These are phyloP conservation scores for Eremobia ochroleuca DNA, from an alignment of 2,888 invertebrate genomes.

Conservation along the genomic window DNA sequence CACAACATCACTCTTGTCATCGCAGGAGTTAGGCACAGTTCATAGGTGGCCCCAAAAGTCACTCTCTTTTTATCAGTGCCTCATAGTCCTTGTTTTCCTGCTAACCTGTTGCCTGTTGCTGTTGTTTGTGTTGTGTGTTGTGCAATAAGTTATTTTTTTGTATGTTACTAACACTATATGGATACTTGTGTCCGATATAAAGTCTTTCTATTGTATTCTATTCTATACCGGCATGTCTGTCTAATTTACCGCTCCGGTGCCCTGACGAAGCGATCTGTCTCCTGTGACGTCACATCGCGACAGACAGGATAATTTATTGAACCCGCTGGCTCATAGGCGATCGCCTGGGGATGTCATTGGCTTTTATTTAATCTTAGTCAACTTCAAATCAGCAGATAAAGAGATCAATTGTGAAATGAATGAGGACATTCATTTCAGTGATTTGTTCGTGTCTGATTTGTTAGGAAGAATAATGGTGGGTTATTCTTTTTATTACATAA, in stretches of 20 bases:
- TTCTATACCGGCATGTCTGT: conserved; percentile 10
- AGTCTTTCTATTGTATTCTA: too few relatives aligned
- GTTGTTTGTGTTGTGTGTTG: too few relatives aligned
- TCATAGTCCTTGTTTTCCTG: background rate
- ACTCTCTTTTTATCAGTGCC: background rate
- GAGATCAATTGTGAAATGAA: background rate
- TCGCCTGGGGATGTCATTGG: background rate
- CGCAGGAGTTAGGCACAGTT: background rate
- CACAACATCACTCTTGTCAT: background rate
- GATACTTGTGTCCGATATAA: too few relatives aligned
- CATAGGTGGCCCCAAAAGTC: background rate
- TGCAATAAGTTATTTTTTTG: too few relatives aligned
- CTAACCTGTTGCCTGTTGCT: too few relatives aligned
- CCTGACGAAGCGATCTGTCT: conserved; percentile 49
- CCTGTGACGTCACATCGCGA: conserved; percentile 26
- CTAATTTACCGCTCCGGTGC: conserved; percentile 45
- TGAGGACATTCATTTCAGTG: background rate
- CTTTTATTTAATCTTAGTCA: conserved; percentile 8
- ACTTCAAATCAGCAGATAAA: background rate
- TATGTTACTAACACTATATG: too few relatives aligned
- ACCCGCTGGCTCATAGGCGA: conserved; percentile 1
- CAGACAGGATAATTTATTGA: conserved; percentile 42
- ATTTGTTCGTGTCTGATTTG: background rate
- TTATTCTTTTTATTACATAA: background rate
- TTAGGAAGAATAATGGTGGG: background rate